Base-by-base conservation (phyloP, 2,888 invertebrate species). In the Drosophila aldrichi region DNA sequence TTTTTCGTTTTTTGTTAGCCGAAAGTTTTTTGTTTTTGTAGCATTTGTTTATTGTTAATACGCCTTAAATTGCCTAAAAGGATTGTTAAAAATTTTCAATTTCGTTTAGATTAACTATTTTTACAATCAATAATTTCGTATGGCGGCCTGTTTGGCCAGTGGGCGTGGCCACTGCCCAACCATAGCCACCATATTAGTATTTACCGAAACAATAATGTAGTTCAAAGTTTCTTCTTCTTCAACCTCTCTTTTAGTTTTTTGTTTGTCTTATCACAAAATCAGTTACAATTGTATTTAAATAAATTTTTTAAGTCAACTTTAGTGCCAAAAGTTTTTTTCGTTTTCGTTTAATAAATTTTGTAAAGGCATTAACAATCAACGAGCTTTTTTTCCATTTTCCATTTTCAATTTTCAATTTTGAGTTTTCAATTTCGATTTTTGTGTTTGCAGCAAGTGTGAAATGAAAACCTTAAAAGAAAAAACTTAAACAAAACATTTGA, bases 201-300 rank as follows among this genome's bases (percentile, higher is more conserved):
- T 79, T 81, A 71, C 89, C 91, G 87, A 90, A 91, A 91, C 77
- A 90, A 87, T 89, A 89, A 88, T 90, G 90, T 56, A 79, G 61
- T 76, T 61, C 40, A 46, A 52, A 46, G 38, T 59, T 74, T 79
- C 88, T 75, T 82, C 78, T 80, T 82, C 43, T 20, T 12, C 82
- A 91, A 92, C 38, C 83, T 81, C 2, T 8, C 82, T 81, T 82
- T 81, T 49, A 29, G n/a, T 6, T 77, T 74, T 78, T 84, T 81
- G 83, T 83, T 85, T 76, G 88, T 90, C 82, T 87, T 93, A 93
- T 93, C 93, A 92, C 92, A 92, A 92, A 92, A 92, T 92, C 93
- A 93, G 93, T 93, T 92, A 92, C 92, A 92, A 92, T 89, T 91
- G 92, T 93, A 90, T 91, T 90, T 83, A 90, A 89, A 90, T 88